phyloP scores from a whole-genome alignment of 2,797 vertebrate genomes.

The Lophura swinhoii region DNA sequence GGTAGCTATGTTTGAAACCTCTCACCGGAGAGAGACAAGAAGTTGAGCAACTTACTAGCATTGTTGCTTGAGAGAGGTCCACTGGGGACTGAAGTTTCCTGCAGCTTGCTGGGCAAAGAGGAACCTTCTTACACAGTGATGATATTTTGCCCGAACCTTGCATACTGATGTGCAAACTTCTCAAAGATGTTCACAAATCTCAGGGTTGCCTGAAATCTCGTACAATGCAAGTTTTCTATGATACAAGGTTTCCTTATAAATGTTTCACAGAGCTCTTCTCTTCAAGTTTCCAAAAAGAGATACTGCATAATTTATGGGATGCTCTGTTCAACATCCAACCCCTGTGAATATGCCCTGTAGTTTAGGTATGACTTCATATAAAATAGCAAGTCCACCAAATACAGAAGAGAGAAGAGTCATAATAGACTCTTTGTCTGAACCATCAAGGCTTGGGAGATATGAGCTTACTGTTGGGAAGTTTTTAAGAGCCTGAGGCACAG shows the following conservation, averaged over 20 bases:
- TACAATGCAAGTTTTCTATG: not conserved
- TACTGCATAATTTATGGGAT: constrained; percentile 16
- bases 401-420: not conserved
- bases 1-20: not conserved
- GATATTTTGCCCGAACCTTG: not conserved
- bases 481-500: not conserved
- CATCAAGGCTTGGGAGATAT: not conserved
- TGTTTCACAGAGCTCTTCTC: constrained; percentile 6
- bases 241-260: constrained; percentile 1
- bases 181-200: not conserved
- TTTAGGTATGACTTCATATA: not conserved
- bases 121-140: not conserved
- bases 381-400: not conserved
- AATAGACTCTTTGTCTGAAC: not conserved
- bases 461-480: not conserved
- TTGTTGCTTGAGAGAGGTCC: not conserved
- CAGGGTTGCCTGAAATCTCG: not conserved
- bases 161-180: not conserved
- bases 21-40: accelerated
- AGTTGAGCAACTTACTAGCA: not conserved
- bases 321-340: not conserved
- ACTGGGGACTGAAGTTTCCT: not conserved
- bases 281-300: constrained; percentile 32
- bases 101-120: not conserved
- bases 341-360: not conserved